Base-by-base conservation (phyloP, 2,113 vertebrate species). In the Cisticola juncidis region DNA sequence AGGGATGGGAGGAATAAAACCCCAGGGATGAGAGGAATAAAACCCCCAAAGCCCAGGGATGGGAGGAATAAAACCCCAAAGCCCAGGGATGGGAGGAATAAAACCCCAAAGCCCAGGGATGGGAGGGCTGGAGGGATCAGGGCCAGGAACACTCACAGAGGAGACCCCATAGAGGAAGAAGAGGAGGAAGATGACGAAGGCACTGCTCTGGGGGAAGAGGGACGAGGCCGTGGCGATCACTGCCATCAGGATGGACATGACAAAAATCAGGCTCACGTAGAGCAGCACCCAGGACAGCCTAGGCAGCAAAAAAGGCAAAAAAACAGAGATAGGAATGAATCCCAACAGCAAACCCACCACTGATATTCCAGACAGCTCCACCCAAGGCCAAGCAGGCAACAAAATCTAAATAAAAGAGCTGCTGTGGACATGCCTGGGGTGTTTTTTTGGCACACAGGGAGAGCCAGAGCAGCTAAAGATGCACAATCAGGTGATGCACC, bases 271-370 rank as follows among this genome's bases (percentile, higher is more conserved):
- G 42, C 97, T 98, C 5, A 98, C 95, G 42, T 99, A 99, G n/a
- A 99, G 98, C 45, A 99, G 98, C 60, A 99, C 99, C 99, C 99
- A 99, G 2, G 99, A 99, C 54, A 99, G 98, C 99, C 99, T 99
- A 95, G 22, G 94, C 92, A 87, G 25, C 18, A 58, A 38, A 47
- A 1, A 0, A 2, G 23, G 2, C 21, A 16, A 47, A 45, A 22
- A 94, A 71, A 14, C 54, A n/a, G 28, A 10, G 23, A 28, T 40
- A 20, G 38, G 11, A 57, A 40, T 22, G 19, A 48, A 73, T 9
- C 19, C n/a, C 81, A 48, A 38, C 1, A 91, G 29, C 85, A 65
- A 47, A 78, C 10, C 56, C 60, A 65, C 18, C 58, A 3, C 21
- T 38, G 42, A 60, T 13, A 57, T n/a, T 56, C 56, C 77, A 38